Evolutionary conservation across 2,113 vertebrate genomes (phyloP), one percentile per base, ranked within the genome.

Genomic region (Sylvietta virens): DNA sequence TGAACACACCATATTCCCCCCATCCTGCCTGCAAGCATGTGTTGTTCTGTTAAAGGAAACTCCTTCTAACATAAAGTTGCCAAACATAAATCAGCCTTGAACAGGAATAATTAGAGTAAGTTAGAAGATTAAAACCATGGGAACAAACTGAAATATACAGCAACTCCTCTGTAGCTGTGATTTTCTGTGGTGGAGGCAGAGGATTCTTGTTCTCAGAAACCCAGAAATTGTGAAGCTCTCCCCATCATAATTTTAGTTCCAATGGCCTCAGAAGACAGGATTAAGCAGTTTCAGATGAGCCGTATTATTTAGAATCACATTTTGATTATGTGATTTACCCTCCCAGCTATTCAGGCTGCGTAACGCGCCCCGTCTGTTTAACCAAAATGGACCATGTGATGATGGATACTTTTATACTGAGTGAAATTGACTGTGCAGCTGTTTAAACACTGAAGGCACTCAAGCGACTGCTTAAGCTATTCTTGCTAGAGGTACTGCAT

Each of bases 41-140:
- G 3, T 20, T 78, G 40, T n/a, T 91, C 66, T 62, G 15, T 8
- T 44, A 30, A 37, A 37, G 22, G 65, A 11, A 79, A 79, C 35
- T 56, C 53, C 57, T 57, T 78, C 51, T 33, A 44, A 64, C 3
- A 3, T 86, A 37, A 86, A 84, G 44, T 69, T 81, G 74, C 39
- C 82, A 83, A 82, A 82, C 54, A 76, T 33, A 91, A 70, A 77
- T 92, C 42, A 79, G 47, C 71, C 54, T 60, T 61, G 54, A 95
- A 65, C 0, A 85, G 58, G 69, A 84, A 78, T 67, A 90, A 88
- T 89, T 80, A 47, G 70, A 92, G 56, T 71, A 82, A 88, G 50
- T 71, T 33, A 57, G 40, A 86, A 88, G 77, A 91, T 79, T 91
- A 95, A 92, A 96, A 74, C 70, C 73, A 89, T 72, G 77, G 53